Evolutionary conservation across 2,797 vertebrate genomes (phyloP).

Genomic region (Arremon brunneinucha): DNA sequence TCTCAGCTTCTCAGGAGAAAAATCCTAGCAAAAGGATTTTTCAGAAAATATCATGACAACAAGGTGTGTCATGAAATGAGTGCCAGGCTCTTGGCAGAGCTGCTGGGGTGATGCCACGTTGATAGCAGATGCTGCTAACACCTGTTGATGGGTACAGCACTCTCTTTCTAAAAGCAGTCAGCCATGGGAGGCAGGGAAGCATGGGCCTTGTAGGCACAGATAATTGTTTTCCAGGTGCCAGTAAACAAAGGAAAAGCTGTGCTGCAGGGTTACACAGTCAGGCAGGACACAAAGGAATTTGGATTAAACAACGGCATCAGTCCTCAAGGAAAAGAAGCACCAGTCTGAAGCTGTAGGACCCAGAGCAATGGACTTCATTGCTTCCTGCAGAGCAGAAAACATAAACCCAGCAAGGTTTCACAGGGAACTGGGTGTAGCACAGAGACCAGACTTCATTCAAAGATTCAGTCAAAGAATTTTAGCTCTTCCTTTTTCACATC

Average conservation of each 20-base stretch:
- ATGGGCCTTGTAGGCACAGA: background rate
- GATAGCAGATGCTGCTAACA: conserved; percentile 13
- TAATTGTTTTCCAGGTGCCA: background rate
- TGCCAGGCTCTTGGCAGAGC: conserved; percentile 24
- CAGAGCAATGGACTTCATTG: too few relatives aligned
- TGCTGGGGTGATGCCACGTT: background rate
- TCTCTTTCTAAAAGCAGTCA: background rate
- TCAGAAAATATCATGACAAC: too few relatives aligned
- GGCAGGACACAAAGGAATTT: background rate
- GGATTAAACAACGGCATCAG: background rate
- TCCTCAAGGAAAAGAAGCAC: background rate
- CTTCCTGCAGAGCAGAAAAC: background rate
- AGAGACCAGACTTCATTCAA: background rate
- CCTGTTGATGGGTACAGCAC: background rate
- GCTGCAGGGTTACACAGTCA: background rate
- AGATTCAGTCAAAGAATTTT: background rate
- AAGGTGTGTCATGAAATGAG: background rate
- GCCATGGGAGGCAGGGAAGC: background rate
- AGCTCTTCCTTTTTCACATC: background rate
- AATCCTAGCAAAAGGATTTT: too few relatives aligned
- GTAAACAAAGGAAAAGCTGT: background rate
- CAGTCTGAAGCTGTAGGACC: background rate
- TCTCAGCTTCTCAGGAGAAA: too few relatives aligned
- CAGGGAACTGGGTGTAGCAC: background rate
- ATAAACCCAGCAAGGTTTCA: background rate